Conservation (phyloP, 2,888 invertebrate genomes). For the Pomacea canaliculata region DNA sequence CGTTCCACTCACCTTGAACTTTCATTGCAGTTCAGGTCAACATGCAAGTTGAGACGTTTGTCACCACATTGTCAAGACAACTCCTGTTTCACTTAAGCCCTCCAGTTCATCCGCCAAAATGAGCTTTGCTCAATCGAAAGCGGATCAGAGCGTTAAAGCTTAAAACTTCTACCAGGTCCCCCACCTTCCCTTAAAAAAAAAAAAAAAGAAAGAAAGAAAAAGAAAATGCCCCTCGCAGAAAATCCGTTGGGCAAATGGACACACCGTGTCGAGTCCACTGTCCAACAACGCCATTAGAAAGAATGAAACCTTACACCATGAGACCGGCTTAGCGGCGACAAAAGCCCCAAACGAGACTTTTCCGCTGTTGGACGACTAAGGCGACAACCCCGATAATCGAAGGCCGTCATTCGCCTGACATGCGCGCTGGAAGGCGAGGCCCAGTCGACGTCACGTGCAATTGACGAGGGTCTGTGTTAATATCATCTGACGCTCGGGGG, state of each 20-base stretch:
- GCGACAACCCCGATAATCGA: conserved; percentile 4
- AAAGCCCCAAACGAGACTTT: conserved; percentile 17
- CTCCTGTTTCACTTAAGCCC: neutral
- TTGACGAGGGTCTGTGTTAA: conserved; percentile 26
- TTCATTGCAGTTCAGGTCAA: no score
- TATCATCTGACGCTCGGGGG: conserved; percentile 27
- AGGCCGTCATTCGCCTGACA: conserved; percentile 14
- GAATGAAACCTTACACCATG: neutral
- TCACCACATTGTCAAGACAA: neutral
- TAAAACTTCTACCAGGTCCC: neutral
- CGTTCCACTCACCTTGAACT: no score
- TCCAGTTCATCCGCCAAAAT: neutral
- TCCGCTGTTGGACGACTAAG: conserved; percentile 3
- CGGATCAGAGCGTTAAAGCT: conserved; percentile 11
- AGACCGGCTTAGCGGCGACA: neutral
- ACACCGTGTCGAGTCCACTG: no score
- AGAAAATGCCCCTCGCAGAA: neutral
- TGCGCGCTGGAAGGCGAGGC: neutral
- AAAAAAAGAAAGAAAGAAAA: no score
- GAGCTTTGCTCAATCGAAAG: neutral
- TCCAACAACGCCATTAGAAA: no score
- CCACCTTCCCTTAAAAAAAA: no score
- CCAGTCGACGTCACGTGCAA: conserved; percentile 18
- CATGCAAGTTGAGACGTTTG: no score
- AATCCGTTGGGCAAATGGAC: conserved; percentile 19